A percentile compares a stretch with the other conserved stretches of the same genome.
Evolutionary conservation across 2,888 invertebrate species (phyloP).

Genomic region (Metopia argyrocephala): DNA sequence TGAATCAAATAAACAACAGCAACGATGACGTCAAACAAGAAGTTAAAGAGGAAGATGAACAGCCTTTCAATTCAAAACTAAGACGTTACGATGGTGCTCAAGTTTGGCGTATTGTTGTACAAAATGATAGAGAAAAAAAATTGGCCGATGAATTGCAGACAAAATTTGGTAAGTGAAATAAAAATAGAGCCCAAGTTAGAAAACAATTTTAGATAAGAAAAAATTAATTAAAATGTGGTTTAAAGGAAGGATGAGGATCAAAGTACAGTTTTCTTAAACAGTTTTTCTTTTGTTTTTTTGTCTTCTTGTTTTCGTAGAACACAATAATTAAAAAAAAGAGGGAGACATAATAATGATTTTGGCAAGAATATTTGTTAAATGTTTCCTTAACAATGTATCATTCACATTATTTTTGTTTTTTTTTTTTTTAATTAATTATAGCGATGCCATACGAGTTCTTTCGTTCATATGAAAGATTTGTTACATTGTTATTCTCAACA

Average conservation of each 20-base stretch:
- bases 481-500: constrained; percentile 53
- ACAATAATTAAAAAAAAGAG: not conserved
- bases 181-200: not conserved
- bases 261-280: not conserved
- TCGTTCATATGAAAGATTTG: not conserved
- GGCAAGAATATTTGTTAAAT: not conserved
- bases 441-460: not conserved
- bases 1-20: constrained; percentile 56
- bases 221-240: constrained; percentile 32
- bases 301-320: not conserved
- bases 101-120: constrained; percentile 84
- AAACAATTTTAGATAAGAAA: not conserved
- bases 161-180: constrained; percentile 80
- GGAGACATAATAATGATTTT: constrained; percentile 6
- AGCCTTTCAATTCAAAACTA: constrained; percentile 69
- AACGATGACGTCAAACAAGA: constrained; percentile 39
- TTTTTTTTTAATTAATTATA: not conserved
- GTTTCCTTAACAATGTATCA: not conserved
- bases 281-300: not conserved
- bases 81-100: constrained; percentile 88
- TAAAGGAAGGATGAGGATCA: not conserved
- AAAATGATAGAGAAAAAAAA: constrained; percentile 80
- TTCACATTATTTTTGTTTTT: not conserved
- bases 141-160: constrained; percentile 80
- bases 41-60: constrained; percentile 54